Percentiles rank a stretch among this genome's conserved stretches.
These are phyloP conservation scores for Spondyliosoma cantharus DNA, from an alignment of 2,797 vertebrate genomes.

Conservation along the genomic window DNA sequence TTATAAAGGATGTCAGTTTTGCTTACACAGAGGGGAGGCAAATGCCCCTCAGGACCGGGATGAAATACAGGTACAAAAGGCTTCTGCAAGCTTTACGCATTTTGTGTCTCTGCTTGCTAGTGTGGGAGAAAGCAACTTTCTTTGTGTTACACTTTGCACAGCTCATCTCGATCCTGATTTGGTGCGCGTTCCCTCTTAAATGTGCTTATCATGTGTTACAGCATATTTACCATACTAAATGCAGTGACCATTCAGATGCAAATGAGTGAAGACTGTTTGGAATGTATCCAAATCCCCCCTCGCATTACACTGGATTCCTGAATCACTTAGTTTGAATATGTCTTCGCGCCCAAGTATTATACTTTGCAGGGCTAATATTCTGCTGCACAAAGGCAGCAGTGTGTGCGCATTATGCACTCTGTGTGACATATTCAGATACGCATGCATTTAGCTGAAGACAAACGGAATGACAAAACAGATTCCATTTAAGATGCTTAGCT, in stretches of 20 bases:
- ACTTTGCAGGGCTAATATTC: constrained; percentile 59
- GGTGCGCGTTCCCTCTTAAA: constrained; percentile 57
- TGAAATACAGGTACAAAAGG: constrained; percentile 83
- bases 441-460: constrained; percentile 64
- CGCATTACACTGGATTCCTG: constrained; percentile 59
- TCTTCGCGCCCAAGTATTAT: constrained; percentile 53
- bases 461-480: constrained; percentile 57
- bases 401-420: constrained; percentile 54
- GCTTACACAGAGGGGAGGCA: constrained; percentile 85
- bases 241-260: constrained; percentile 72
- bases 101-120: constrained; percentile 52
- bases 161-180: constrained; percentile 60
- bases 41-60: constrained; percentile 80
- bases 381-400: constrained; percentile 59
- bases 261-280: constrained; percentile 68
- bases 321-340: constrained; percentile 67
- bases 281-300: constrained; percentile 57
- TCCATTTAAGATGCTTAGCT: constrained; percentile 60
- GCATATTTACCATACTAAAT: constrained; percentile 75
- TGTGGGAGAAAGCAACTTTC: constrained; percentile 52
- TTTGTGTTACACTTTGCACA: constrained; percentile 56
- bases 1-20: constrained; percentile 90
- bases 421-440: constrained; percentile 63
- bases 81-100: constrained; percentile 68
- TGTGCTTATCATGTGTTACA: constrained; percentile 72